Evolutionary conservation across 2,888 invertebrate genomes (phyloP).

Genomic region (Plutella xylostella): DNA sequence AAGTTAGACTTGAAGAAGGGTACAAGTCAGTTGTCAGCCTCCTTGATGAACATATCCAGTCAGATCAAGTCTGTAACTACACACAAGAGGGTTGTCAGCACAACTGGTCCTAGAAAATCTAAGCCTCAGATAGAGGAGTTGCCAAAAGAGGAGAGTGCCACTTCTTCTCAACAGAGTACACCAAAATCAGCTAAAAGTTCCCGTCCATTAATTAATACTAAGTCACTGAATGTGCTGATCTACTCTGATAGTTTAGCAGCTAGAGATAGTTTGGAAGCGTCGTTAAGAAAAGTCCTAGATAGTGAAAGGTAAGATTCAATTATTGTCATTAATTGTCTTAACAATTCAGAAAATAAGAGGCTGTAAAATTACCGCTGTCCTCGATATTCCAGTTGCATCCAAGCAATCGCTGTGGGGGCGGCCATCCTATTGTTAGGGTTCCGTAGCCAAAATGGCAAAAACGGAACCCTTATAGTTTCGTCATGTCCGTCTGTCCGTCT

Average conservation of each 20-base stretch:
- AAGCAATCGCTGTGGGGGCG: too few species aligned
- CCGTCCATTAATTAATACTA: slow-evolving; percentile 70
- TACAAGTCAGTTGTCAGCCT: slow-evolving; percentile 52
- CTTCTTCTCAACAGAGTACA: slow-evolving; percentile 36
- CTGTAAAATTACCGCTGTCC: too few species aligned
- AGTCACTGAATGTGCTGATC: slow-evolving; percentile 85
- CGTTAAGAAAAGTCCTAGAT: slow-evolving; percentile 76
- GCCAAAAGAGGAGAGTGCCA: slow-evolving; percentile 36
- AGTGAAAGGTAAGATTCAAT: slow-evolving; percentile 76
- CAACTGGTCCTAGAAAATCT: slow-evolving; percentile 52
- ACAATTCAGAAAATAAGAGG: too few species aligned
- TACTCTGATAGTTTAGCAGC: slow-evolving; percentile 83
- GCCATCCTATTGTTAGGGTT: too few species aligned
- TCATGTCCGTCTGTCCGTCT: too few species aligned
- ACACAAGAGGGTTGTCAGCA: slow-evolving; percentile 57
- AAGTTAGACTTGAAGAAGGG: slow-evolving; percentile 59
- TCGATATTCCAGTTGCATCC: too few species aligned
- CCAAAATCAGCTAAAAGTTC: slow-evolving; percentile 53
- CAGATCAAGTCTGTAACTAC: slow-evolving; percentile 63
- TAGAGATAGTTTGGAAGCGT: slow-evolving; percentile 78
- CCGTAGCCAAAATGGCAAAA: too few species aligned
- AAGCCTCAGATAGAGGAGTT: slow-evolving; percentile 36
- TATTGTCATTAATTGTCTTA: too few species aligned
- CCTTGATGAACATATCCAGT: slow-evolving; percentile 59
- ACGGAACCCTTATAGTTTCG: too few species aligned